Base-by-base conservation (phyloP, 2,888 invertebrate genomes). In the Incurvaria masculella region DNA sequence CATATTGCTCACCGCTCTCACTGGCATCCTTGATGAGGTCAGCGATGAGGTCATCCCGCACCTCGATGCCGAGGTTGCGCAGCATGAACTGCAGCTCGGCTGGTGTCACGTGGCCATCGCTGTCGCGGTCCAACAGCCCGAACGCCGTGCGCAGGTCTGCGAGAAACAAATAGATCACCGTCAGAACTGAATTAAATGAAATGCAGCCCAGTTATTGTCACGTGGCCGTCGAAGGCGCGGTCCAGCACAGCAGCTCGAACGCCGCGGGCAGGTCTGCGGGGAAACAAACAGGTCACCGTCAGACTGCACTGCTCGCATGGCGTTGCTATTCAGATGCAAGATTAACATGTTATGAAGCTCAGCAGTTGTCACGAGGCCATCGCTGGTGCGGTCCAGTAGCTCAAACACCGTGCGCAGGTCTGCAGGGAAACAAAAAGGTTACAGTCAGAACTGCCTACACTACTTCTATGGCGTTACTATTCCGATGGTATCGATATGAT, bases 281-380 rank as follows among this genome's bases (percentile, higher is more conserved):
- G n/a, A n/a, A n/a, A n/a, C n/a, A n/a, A n/a, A n/a, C n/a, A n/a
- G n/a, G n/a, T n/a, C n/a, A n/a, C n/a, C n/a, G n/a, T n/a, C n/a
- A n/a, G n/a, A n/a, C n/a, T n/a, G n/a, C n/a, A n/a, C n/a, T n/a
- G n/a, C n/a, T n/a, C n/a, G n/a, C n/a, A n/a, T n/a, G n/a, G n/a
- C n/a, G n/a, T n/a, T n/a, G n/a, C n/a, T n/a, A n/a, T n/a, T n/a
- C n/a, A n/a, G n/a, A n/a, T n/a, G n/a, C n/a, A n/a, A n/a, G n/a
- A n/a, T n/a, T n/a, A 90, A 76, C 90, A 91, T 91, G 64, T 84
- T 84, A 70, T 89, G 88, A 60, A 91, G 72, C 66, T 90, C 90
- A 44, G 82, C 83, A 1, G 87, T 84, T 44, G 87, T 88, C 56
- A 90, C 85, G 62, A 84, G 83, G 1, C 90, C 90, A 67, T 91